Percentiles rank a stretch among this genome's conserved stretches.
phyloP scores from a whole-genome alignment of 2,113 vertebrate species.

The Bujurquina vittata region DNA sequence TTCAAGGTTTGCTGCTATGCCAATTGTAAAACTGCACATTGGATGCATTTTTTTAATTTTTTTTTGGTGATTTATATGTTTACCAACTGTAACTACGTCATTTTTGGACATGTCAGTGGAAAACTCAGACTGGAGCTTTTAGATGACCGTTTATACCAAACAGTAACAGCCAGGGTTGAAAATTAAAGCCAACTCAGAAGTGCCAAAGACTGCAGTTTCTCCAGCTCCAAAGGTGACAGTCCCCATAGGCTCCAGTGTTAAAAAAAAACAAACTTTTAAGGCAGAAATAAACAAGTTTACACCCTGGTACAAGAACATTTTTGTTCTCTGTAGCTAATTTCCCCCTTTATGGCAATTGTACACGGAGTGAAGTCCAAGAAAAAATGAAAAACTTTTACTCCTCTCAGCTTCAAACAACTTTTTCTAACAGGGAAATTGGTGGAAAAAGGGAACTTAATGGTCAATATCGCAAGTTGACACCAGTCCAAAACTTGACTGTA shows the following conservation, averaged over 20 bases:
- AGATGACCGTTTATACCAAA: not conserved
- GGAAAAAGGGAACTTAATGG: not conserved
- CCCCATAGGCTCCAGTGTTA: not conserved
- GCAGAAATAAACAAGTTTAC: constrained; percentile 1
- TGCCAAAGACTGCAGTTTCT: not conserved
- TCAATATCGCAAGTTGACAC: not conserved
- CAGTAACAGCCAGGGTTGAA: not conserved
- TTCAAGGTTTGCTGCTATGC: not conserved
- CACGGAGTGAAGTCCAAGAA: not conserved
- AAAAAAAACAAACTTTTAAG: not conserved
- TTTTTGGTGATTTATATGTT: not conserved
- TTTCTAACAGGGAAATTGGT: not conserved
- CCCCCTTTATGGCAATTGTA: not conserved
- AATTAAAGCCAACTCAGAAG: not conserved
- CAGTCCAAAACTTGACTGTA: too few species aligned
- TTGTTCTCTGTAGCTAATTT: not conserved
- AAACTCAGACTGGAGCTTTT: not conserved
- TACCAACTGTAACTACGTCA: not conserved
- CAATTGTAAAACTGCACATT: not conserved
- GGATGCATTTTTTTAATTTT: not conserved
- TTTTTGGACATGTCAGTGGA: not conserved
- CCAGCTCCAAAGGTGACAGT: not conserved
- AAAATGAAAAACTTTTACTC: not conserved
- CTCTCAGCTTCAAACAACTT: not conserved
- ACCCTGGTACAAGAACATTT: not conserved